phyloP scores from a whole-genome alignment of 2,797 vertebrate genomes.

The Pseudocheirus occidentalis region DNA sequence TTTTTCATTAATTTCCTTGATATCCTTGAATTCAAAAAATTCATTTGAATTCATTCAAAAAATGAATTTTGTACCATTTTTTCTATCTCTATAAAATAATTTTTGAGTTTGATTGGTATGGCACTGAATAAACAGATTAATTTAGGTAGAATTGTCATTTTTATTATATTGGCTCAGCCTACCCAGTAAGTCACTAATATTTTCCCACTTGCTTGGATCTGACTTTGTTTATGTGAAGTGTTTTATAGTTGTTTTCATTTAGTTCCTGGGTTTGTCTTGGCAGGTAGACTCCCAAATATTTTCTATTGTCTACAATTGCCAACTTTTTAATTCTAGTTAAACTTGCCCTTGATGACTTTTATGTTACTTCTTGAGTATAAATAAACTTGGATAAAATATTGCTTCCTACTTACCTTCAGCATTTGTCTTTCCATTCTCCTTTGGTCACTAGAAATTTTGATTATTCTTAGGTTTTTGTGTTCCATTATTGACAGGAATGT shows the following conservation, averaged over 20 bases:
- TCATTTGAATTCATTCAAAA: too few species aligned
- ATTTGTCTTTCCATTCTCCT: background rate
- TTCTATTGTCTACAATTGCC: background rate
- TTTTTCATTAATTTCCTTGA: too few species aligned
- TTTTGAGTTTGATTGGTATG: too few species aligned
- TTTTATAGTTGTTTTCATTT: background rate
- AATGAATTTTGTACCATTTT: too few species aligned
- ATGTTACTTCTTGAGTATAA: background rate
- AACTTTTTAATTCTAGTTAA: background rate
- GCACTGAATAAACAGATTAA: too few species aligned
- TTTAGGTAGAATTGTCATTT: too few species aligned
- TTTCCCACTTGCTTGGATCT: too few species aligned
- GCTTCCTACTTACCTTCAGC: background rate
- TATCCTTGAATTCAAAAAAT: too few species aligned
- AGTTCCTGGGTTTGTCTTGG: background rate
- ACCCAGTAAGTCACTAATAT: too few species aligned
- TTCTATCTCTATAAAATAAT: too few species aligned
- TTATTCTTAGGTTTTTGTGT: background rate
- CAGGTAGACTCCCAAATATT: background rate
- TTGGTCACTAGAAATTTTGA: background rate
- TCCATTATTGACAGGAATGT: background rate
- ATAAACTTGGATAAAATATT: background rate
- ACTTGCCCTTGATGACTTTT: background rate
- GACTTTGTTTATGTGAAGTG: too few species aligned
- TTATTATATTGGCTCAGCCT: too few species aligned